These are phyloP conservation scores for Clepsis dumicolana DNA, from an alignment of 2,888 invertebrate genomes.

Conservation along the genomic window DNA sequence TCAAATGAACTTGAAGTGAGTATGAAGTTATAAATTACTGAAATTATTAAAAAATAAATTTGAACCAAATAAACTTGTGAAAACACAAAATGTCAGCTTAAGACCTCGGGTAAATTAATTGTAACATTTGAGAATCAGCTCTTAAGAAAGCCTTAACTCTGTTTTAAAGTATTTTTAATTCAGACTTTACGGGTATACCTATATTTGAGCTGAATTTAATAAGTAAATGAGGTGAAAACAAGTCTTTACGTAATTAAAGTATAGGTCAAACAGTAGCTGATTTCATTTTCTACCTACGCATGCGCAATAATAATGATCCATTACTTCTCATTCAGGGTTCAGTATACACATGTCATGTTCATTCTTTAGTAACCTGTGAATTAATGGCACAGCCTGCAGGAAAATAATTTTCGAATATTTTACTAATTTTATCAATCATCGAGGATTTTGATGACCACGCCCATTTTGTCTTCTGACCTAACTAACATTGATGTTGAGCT, in stretches of 20 bases:
- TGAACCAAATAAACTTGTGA: conserved; percentile 73
- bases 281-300: conserved; percentile 12
- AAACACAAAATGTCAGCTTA: conserved; percentile 76
- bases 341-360: background rate
- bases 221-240: background rate
- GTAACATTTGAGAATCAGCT: conserved; percentile 58
- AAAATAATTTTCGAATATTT: no score
- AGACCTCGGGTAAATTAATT: conserved; percentile 75
- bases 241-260: conserved; percentile 26
- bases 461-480: no score
- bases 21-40: conserved; percentile 43
- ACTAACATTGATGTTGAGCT: no score
- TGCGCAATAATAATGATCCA: conserved; percentile 18
- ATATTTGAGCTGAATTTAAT: background rate
- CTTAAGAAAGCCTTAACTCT: background rate
- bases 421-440: background rate
- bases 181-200: background rate
- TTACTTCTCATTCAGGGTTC: conserved; percentile 22
- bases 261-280: conserved; percentile 47
- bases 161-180: background rate
- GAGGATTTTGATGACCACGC: no score
- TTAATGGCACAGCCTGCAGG: background rate
- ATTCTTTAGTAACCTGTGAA: background rate
- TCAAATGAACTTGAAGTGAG: conserved; percentile 6
- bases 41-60: conserved; percentile 46